These are phyloP conservation scores for Antheraea mylitta DNA, from an alignment of 1,140 invertebrate species.

Conservation along the genomic window DNA sequence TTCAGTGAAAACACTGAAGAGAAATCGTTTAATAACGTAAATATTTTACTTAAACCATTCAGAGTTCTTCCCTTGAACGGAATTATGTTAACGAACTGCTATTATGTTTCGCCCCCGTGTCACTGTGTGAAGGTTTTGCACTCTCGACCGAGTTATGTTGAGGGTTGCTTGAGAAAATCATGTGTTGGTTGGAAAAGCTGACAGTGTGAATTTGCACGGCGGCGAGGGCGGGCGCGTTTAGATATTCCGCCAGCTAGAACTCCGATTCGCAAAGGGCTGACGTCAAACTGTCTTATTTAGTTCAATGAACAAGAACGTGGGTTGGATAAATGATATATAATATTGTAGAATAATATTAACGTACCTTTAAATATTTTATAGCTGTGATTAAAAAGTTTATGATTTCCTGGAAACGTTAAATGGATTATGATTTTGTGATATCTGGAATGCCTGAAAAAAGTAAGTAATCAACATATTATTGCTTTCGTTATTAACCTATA, in stretches of 20 bases:
- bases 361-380: constrained; percentile 3
- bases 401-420: constrained; percentile 33
- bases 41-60: constrained; percentile 55
- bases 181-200: constrained; percentile 68
- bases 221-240: constrained; percentile 40
- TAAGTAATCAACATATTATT: constrained; percentile 33
- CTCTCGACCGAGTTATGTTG: constrained; percentile 69
- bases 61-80: constrained; percentile 32
- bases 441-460: constrained; percentile 65
- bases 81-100: constrained; percentile 71
- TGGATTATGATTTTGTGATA: constrained; percentile 55
- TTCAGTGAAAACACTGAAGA: constrained; percentile 24
- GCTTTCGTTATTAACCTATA: not conserved
- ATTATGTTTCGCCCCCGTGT: constrained; percentile 69
- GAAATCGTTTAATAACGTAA: constrained; percentile 53
- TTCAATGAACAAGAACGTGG: constrained; percentile 46
- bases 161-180: constrained; percentile 69
- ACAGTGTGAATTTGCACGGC: constrained; percentile 53
- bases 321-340: constrained; percentile 29
- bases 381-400: constrained; percentile 21
- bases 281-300: constrained; percentile 35
- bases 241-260: constrained; percentile 12
- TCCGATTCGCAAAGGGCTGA: constrained; percentile 20
- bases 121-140: constrained; percentile 75
- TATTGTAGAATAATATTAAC: not conserved